Percentiles rank a stretch among this genome's conserved stretches.
Evolutionary conservation across 2,113 vertebrate genomes (phyloP).

Genomic region (Paracanthobrama guichenoti): DNA sequence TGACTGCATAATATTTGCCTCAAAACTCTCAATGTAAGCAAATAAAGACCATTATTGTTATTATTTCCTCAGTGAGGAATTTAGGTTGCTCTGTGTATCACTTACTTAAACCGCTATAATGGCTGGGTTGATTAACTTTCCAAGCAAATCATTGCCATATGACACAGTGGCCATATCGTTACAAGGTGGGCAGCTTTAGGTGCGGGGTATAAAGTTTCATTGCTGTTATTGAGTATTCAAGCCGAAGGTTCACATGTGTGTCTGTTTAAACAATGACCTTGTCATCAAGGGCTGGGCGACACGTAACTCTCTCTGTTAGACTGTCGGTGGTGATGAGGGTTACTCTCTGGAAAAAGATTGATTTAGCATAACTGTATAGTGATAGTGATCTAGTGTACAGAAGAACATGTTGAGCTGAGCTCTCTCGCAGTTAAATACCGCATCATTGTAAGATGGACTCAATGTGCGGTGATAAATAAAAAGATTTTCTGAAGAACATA

Average conservation of each 20-base stretch:
- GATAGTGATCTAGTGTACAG: neutral
- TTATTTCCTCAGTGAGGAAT: slow-evolving; percentile 5
- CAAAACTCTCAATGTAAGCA: slow-evolving; percentile 21
- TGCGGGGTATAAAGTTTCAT: slow-evolving; percentile 33
- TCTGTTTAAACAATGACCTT: slow-evolving; percentile 60
- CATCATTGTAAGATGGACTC: no score
- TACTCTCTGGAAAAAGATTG: neutral
- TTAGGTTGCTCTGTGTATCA: slow-evolving; percentile 12
- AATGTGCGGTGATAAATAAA: neutral
- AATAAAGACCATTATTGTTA: slow-evolving; percentile 25
- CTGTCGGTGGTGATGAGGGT: neutral
- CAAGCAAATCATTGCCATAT: slow-evolving; percentile 56
- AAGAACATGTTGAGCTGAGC: neutral
- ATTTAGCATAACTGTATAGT: neutral
- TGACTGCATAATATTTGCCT: slow-evolving; percentile 42
- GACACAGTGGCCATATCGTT: slow-evolving; percentile 35
- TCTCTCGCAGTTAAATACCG: neutral
- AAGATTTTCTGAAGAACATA: neutral
- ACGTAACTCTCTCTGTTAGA: slow-evolving; percentile 10
- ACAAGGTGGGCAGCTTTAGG: slow-evolving; percentile 37
- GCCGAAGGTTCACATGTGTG: slow-evolving; percentile 53
- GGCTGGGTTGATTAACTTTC: slow-evolving; percentile 1
- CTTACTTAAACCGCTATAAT: slow-evolving; percentile 38
- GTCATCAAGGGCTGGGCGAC: slow-evolving; percentile 7
- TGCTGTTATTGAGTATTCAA: slow-evolving; percentile 50